These are phyloP conservation scores for Caerostris extrusa DNA, from an alignment of 1,140 invertebrate genomes.

Conservation along the genomic window DNA sequence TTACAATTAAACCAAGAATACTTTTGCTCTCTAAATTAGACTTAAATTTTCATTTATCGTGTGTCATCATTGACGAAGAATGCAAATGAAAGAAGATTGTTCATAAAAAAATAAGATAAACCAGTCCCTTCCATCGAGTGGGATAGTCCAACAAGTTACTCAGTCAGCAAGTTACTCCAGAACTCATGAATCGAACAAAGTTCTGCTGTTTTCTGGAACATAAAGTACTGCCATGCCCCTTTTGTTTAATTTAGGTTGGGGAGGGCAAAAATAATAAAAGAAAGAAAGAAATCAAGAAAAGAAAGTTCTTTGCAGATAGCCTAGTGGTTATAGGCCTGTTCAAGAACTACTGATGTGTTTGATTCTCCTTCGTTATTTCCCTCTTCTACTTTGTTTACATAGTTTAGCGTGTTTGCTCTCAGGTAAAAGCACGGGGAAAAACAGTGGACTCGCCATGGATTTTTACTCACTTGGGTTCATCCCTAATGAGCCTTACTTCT, in stretches of 20 bases:
- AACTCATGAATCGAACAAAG: neutral
- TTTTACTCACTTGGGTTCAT: neutral
- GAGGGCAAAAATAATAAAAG: neutral
- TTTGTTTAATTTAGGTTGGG: constrained; percentile 22
- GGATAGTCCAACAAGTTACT: too few relatives aligned
- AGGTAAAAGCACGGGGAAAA: constrained; percentile 8
- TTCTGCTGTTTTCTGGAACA: neutral
- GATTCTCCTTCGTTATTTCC: constrained; percentile 1
- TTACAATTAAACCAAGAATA: too few relatives aligned
- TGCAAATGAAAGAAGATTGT: too few relatives aligned
- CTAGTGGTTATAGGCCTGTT: neutral
- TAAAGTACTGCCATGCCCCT: neutral
- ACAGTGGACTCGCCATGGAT: neutral
- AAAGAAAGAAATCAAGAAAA: neutral
- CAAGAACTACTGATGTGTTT: constrained; percentile 1
- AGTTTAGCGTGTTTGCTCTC: constrained; percentile 19
- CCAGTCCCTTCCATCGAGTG: too few relatives aligned
- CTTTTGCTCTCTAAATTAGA: too few relatives aligned
- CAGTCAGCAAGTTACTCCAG: neutral
- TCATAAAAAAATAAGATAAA: too few relatives aligned
- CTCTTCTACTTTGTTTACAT: constrained; percentile 16
- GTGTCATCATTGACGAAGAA: too few relatives aligned
- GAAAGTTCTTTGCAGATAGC: neutral
- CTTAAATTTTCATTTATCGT: too few relatives aligned
- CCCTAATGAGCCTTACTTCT: constrained; percentile 2